Base-by-base conservation (phyloP, 2,113 vertebrate species). In the Trematocara variabile region DNA sequence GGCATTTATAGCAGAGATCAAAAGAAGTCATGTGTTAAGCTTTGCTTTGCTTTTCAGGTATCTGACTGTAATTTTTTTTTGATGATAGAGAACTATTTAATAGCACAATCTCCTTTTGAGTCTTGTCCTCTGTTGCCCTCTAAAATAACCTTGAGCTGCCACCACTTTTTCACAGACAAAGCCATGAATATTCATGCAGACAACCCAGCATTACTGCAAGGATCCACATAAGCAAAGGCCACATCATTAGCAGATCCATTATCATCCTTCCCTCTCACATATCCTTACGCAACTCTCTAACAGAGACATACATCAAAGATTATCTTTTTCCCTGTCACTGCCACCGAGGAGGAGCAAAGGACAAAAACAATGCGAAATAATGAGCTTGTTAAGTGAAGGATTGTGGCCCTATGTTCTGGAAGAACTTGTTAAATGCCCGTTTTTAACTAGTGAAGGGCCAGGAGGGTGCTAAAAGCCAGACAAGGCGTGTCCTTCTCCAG, bases 371-470 rank as follows among this genome's bases (percentile, higher is more conserved):
- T 91, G 87, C 82, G 89, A 93, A 92, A 95, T 95, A 95, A 95
- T 94, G 92, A 96, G 95, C 92, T 94, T 94, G 91, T 95, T 93
- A 95, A 92, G 90, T 82, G 90, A 88, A 89, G 86, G 84, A 91
- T 85, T 84, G 89, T 83, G 88, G 83, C 85, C 89, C 88, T 33
- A 20, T 84, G 83, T 87, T 90, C 68, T 55, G 41, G 46, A 75
- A 84, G 77, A 86, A 88, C 90, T 89, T 86, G 48, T 93, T 87
- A 89, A 92, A 89, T 81, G 77, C 20, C 75, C 18, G 41, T 86
- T 92, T 93, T 93, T 52, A 89, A 77, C 75, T 56, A 70, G 77
- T 53, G 28, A 83, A 77, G 18, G 75, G 33, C 56, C 82, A 55
- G 88, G 68, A 86, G 83, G 93, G 79, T 55, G 80, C 81, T 82